Conservation (phyloP, 2,797 vertebrate species). For the Sebastes wilsoni region DNA sequence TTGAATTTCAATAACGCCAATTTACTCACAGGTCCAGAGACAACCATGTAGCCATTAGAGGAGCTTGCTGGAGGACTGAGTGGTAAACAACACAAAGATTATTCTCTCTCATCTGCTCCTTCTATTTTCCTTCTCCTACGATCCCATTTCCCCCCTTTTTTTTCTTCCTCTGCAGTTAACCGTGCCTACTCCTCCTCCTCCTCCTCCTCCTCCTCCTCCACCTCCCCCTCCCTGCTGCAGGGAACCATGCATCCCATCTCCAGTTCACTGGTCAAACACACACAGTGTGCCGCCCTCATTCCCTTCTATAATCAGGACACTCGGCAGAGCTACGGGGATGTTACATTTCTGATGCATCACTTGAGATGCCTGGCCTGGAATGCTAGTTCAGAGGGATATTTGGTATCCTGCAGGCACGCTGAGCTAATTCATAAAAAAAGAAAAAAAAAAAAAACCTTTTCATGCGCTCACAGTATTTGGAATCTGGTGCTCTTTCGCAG, state of each 20-base stretch:
- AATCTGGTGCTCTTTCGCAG: constrained; percentile 34
- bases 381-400: constrained; percentile 63
- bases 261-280: constrained; percentile 81
- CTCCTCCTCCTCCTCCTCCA: background rate
- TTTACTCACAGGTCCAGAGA: constrained; percentile 51
- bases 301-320: constrained; percentile 80
- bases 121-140: constrained; percentile 51
- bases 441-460: constrained; percentile 28
- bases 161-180: constrained; percentile 62
- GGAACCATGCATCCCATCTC: constrained; percentile 78
- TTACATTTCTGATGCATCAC: constrained; percentile 81
- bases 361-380: constrained; percentile 77
- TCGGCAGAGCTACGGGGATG: constrained; percentile 74
- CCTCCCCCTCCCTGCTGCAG: constrained; percentile 63
- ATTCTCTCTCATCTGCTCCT: constrained; percentile 48
- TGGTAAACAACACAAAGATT: constrained; percentile 49
- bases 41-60: constrained; percentile 34
- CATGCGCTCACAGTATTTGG: constrained; percentile 51
- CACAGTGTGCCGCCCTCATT: constrained; percentile 78
- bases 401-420: constrained; percentile 61
- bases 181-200: constrained; percentile 12
- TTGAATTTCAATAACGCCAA: constrained; percentile 63
- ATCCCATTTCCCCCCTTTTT: constrained; percentile 48
- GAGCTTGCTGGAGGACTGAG: constrained; percentile 29
- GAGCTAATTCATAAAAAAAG: constrained; percentile 55